Conservation (phyloP, 1,140 invertebrate genomes). For the Papilio aristodemus region DNA sequence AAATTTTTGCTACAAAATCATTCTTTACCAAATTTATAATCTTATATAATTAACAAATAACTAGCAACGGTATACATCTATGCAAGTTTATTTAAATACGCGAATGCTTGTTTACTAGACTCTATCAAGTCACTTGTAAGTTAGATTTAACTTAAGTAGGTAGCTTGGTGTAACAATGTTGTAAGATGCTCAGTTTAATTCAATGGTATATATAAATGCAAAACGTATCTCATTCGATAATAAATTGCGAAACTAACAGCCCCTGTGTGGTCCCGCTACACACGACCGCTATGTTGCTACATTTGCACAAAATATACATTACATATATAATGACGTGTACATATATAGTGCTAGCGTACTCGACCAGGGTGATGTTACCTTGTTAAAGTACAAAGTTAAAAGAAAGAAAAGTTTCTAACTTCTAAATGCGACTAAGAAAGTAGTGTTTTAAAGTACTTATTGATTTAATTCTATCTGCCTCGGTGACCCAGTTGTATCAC, state of each 20-base stretch:
- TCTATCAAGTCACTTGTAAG: background rate
- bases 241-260: conserved; percentile 27
- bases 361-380: background rate
- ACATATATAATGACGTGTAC: conserved; percentile 3
- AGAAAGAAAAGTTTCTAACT: background rate
- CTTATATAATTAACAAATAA: too few species aligned
- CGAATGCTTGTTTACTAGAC: background rate
- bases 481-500: too few species aligned
- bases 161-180: conserved; percentile 17
- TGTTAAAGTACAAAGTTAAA: too few species aligned
- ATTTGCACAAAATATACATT: conserved; percentile 3
- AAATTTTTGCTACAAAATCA: too few species aligned
- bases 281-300: background rate
- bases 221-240: conserved; percentile 16
- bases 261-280: conserved; percentile 29
- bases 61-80: too few species aligned
- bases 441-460: too few species aligned
- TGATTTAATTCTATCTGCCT: too few species aligned
- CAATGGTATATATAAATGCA: conserved; percentile 33
- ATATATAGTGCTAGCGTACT: background rate
- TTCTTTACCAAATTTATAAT: too few species aligned
- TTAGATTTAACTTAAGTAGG: background rate
- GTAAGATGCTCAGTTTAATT: conserved; percentile 30
- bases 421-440: too few species aligned
- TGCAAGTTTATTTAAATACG: background rate